Evolutionary conservation across 2,888 invertebrate species (phyloP).

Genomic region (Cepaea hortensis): DNA sequence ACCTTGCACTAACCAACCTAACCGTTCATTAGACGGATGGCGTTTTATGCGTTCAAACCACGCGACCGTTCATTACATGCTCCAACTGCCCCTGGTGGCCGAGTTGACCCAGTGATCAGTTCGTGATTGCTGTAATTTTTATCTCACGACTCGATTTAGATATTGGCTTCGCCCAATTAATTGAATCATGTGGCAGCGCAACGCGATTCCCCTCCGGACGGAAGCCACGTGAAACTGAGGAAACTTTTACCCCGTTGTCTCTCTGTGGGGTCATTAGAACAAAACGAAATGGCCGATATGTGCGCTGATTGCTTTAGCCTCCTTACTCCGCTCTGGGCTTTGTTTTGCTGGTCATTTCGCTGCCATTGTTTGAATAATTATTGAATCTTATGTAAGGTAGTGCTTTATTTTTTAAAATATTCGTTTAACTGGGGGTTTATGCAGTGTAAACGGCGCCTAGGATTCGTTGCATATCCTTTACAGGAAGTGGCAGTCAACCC

Average conservation of each 20-base stretch:
- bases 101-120: conserved; percentile 20
- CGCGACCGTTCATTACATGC: conserved; percentile 29
- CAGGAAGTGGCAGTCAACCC: too few relatives aligned
- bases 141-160: conserved; percentile 40
- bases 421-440: too few relatives aligned
- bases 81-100: conserved; percentile 17
- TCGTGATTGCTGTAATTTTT: conserved; percentile 41
- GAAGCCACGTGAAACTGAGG: background rate
- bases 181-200: conserved; percentile 38
- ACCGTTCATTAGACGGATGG: background rate
- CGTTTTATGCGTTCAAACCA: background rate
- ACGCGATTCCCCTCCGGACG: conserved; percentile 31
- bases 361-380: too few relatives aligned
- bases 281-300: conserved; percentile 20
- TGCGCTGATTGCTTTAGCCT: conserved; percentile 12
- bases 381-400: too few relatives aligned
- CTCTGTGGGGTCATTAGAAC: conserved; percentile 22
- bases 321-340: background rate
- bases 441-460: too few relatives aligned
- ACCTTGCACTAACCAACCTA: conserved; percentile 7
- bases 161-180: conserved; percentile 38
- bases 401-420: too few relatives aligned
- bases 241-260: conserved; percentile 19
- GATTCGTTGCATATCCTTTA: too few relatives aligned
- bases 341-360: background rate